phyloP scores from a whole-genome alignment of 2,888 invertebrate species.

The Malacosoma neustria region DNA sequence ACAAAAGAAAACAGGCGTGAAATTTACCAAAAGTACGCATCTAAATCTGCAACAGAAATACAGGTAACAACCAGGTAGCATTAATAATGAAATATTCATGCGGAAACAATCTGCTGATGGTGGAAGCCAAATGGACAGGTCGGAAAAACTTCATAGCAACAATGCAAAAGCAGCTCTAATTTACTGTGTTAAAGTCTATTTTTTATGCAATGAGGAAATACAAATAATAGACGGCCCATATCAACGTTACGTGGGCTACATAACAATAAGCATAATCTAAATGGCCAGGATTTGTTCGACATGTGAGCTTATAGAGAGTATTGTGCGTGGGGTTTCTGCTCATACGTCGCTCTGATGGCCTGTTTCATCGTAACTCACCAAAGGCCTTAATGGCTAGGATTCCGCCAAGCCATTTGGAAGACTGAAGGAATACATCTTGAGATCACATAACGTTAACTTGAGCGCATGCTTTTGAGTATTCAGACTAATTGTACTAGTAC shows the following conservation, averaged over 20 bases:
- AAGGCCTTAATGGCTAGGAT: not conserved
- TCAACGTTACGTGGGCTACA: conserved; percentile 28
- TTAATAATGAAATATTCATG: conserved; percentile 50
- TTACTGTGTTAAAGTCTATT: conserved; percentile 15
- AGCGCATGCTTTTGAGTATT: too few relatives aligned
- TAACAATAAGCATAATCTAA: conserved; percentile 52
- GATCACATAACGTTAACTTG: too few relatives aligned
- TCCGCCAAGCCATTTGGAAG: not conserved
- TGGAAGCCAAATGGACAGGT: conserved; percentile 15
- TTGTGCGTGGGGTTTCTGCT: conserved; percentile 17
- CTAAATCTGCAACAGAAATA: conserved; percentile 17
- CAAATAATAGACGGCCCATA: conserved; percentile 26
- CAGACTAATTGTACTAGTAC: too few relatives aligned
- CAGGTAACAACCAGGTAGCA: conserved; percentile 19
- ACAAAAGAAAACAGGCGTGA: not conserved
- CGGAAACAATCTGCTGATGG: conserved; percentile 36
- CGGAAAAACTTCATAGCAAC: not conserved
- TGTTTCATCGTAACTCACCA: conserved; percentile 4
- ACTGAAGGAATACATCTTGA: not conserved
- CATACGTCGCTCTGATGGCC: conserved; percentile 22
- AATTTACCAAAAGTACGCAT: not conserved
- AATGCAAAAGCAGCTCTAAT: conserved; percentile 17
- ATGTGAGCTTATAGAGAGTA: conserved; percentile 23
- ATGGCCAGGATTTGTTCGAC: conserved; percentile 41
- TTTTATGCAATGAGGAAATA: conserved; percentile 12